Conservation (phyloP, 2,797 vertebrate species). For the Chrosomus eos region DNA sequence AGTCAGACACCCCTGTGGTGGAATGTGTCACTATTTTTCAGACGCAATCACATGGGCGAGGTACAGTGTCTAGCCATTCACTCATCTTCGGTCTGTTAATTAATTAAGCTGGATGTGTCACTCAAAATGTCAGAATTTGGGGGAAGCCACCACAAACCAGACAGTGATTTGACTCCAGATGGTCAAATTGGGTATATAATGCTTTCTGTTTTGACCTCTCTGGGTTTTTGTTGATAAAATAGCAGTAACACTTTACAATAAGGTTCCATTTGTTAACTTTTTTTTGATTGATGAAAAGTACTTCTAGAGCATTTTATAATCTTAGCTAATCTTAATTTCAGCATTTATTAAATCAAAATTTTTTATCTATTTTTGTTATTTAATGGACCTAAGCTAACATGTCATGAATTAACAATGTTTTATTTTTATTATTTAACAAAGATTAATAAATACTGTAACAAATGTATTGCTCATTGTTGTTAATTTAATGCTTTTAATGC, state of each 20-base stretch:
- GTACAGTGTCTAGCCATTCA: conserved; percentile 9
- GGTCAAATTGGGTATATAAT: not conserved
- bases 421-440: not conserved
- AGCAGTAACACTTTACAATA: not conserved
- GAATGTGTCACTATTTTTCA: conserved; percentile 56
- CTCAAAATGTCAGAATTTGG: not conserved
- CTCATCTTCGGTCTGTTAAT: conserved; percentile 29
- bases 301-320: not conserved
- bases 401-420: not conserved
- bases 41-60: conserved; percentile 50
- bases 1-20: conserved; percentile 48
- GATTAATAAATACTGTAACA: not conserved
- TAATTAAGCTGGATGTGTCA: conserved; percentile 52
- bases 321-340: not conserved
- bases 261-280: not conserved
- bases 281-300: not conserved
- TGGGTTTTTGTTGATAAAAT: not conserved
- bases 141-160: not conserved
- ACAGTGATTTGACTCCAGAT: not conserved
- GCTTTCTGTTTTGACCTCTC: not conserved
- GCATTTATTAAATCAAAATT: not conserved
- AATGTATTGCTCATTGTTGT: not conserved
- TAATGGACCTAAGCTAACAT: not conserved
- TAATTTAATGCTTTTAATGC: not conserved
- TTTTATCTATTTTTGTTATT: not conserved